These are phyloP conservation scores for Frankliniella fusca DNA, from an alignment of 2,888 invertebrate genomes.

Conservation along the genomic window DNA sequence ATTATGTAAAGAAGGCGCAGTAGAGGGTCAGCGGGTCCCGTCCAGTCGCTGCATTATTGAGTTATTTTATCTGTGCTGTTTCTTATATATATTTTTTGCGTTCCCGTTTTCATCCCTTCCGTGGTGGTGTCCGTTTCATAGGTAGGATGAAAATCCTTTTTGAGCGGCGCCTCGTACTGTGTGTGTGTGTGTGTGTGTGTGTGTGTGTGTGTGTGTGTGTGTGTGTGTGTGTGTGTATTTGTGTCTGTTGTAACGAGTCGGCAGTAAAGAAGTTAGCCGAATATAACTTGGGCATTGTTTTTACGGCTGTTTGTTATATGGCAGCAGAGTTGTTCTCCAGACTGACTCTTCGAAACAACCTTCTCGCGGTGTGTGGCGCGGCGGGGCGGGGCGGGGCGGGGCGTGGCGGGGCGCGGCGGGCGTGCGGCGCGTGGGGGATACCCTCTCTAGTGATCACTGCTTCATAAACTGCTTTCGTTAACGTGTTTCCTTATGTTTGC, in stretches of 20 bases:
- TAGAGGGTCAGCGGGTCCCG: not conserved
- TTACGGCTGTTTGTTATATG: constrained; percentile 26
- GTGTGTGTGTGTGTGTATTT: no score
- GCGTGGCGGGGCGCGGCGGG: no score
- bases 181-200: no score
- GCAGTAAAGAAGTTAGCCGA: constrained; percentile 22
- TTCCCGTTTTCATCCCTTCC: not conserved
- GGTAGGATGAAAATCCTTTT: not conserved
- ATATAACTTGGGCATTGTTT: constrained; percentile 26
- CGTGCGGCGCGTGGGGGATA: not conserved
- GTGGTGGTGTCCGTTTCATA: not conserved
- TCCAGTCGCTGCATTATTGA: not conserved
- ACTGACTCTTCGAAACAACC: not conserved
- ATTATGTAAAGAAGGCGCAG: constrained; percentile 4
- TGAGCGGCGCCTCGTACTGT: not conserved
- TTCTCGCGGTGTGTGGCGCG: not conserved
- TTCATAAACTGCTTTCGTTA: constrained; percentile 2
- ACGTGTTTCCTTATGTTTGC: not conserved
- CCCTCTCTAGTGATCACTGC: not conserved
- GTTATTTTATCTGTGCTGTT: not conserved
- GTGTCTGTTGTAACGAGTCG: constrained; percentile 8
- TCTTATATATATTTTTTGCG: not conserved
- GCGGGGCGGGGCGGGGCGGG: no score
- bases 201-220: no score
- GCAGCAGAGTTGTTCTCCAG: not conserved